Evolutionary conservation across 1,140 invertebrate species (phyloP), one percentile per base, ranked within the genome.

Genomic region (Hyposmocoma kahamanoa): DNA sequence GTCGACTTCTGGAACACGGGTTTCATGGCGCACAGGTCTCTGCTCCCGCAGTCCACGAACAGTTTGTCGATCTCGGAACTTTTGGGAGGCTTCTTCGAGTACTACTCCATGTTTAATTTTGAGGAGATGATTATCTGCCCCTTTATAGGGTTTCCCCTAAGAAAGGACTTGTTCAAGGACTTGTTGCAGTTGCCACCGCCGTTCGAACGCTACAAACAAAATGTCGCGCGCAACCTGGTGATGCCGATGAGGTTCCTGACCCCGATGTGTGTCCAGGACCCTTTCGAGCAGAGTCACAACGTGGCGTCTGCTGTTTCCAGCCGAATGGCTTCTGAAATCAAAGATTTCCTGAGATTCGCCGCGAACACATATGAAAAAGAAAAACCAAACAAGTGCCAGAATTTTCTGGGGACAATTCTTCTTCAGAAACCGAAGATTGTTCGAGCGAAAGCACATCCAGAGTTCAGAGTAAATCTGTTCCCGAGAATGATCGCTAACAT

Each of bases 181-280:
- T 30, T 50, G 11, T 26, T 51, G 1, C 9, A 19, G 4, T 26
- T 83, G 38, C 74, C 71, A 0, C 10, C 26, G 11, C 56, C 50
- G 8, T 79, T 87, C 2, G 50, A 42, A 1, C 45, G 54, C 0
- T 87, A 87, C 51, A 59, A 53, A n/a, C 50, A 9, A 3, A 86
- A 73, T 52, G 32, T 77, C 0, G 0, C 50, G 0, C 48, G 56
- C 3, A 28, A 53, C 0, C 26, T 42, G 1, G 54, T 50, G 1
- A 3, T 54, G 17, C 55, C 62, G 22, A 55, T 89, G 11, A 59
- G 71, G 3, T 50, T 77, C 19, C 63, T 66, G n/a, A 72, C 67
- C 5, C 4, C 73, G 2, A 67, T 87, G 18, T 88, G 84, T 51
- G 56, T 89, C n/a, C 87, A 88, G 59, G 88, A 90, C 57, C 87